Evolutionary conservation across 2,113 vertebrate genomes (phyloP), one percentile per base, ranked within the genome.

Genomic region (Garra rufa): DNA sequence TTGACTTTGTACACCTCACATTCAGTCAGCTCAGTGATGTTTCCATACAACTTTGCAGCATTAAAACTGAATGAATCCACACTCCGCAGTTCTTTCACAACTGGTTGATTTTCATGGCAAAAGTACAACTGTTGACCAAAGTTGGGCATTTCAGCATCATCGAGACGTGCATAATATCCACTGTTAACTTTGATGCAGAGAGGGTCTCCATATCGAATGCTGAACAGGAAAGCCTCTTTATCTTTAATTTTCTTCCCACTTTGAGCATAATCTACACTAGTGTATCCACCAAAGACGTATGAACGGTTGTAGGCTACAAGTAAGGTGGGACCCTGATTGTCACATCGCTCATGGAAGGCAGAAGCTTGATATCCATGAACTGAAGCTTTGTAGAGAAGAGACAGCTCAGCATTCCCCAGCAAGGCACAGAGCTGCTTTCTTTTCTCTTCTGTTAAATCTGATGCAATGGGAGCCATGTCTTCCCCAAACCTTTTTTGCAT

Each of bases 271-370:
- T 89, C 82, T 21, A 77, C 83, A 50, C 76, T 87, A 43, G 89
- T 92, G 83, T 89, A 92, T 4, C 87, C 93, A 82, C 93, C 93
- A 81, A 92, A 94, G 73, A 94, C 81, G 65, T 57, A 88, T 0
- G 90, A 85, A 9, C 61, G 1, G 52, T 93, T 94, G 44, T 92
- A 94, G 11, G 90, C 92, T 75, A 93, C 92, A 15, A 90, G 89
- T 63, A 94, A 34, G 1, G 93, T 93, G 34, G 91, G 91, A n/a
- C 87, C 24, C 74, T 14, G 70, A 24, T 0, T 73, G 87, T 92
- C 89, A 88, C 46, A 50, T 38, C 1, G 52, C 43, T 88, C 34
- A 71, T 92, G 92, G 78, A 94, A 94, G 15, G 67, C 85, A 5
- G 9, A 15, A 0, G 24, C 15, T 0, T 34, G 75, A 83, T 91